Base-by-base conservation (phyloP, 1,140 invertebrate genomes). In the Laodelphax striatellus region DNA sequence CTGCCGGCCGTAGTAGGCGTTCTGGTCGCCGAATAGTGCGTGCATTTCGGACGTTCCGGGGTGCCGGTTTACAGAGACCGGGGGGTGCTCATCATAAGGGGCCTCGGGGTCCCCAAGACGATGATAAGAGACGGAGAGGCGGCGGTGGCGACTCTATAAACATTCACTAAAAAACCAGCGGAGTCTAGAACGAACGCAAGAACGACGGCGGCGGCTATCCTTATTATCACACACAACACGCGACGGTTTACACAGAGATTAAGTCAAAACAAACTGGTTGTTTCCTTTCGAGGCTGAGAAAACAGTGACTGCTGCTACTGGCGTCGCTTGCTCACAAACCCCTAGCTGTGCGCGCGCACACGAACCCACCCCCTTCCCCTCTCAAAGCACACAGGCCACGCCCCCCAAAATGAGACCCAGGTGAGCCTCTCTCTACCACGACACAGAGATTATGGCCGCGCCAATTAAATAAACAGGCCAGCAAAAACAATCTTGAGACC, bases 11-110 rank as follows among this genome's bases (percentile, higher is more conserved):
- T 80, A 78, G 57, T 82, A 83, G 9, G 87, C 85, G 69, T 87
- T 90, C 74, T 92, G 89, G 54, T 81, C 89, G 61, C 86, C 83
- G 73, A 92, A 92, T 62, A 94, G 76, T 53, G 90, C 88, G 71
- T 93, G 90, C 90, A 94, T 94, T 43, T 68, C 42, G 21, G 43
- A 43, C 54, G 11, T 38, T 55, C 53, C 55, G 53, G 46, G 52
- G 61, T 55, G 46, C 58, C 43, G 31, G 58, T 17, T 42, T 41
- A 19, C 28, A 34, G 41, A 19, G 21, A 16, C 13, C 38, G 24
- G 13, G 28, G 57, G 42, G n/a, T 31, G 21, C 43, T 55, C 57
- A 52, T 19, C 31, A 52, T 44, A 38, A 57, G 44, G 22, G 28
- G 34, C 55, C 16, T n/a, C 43, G 43, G 59, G 55, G 44, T 61